Evolutionary conservation across 2,113 vertebrate species (phyloP).

Genomic region (Chloropsis cyanopogon): DNA sequence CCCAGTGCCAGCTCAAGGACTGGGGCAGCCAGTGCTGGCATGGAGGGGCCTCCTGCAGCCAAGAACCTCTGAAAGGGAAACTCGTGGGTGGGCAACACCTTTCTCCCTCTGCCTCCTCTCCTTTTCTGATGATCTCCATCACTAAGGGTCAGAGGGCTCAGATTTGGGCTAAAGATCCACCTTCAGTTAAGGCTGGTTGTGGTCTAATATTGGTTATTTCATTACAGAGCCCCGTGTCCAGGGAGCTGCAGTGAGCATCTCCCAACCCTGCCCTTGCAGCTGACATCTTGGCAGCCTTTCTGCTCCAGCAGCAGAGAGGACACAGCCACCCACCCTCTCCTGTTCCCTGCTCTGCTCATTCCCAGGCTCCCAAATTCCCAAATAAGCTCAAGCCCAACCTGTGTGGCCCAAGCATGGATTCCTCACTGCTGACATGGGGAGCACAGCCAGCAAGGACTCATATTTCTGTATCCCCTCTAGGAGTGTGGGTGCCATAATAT

Average conservation of each 20-base stretch:
- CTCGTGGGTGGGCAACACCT: rapidly evolving
- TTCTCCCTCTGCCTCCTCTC: neutral
- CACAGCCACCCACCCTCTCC: neutral
- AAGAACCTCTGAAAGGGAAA: neutral
- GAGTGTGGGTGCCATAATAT: neutral
- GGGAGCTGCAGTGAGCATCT: neutral
- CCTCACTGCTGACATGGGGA: rapidly evolving
- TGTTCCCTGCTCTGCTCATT: neutral
- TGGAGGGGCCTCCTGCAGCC: neutral
- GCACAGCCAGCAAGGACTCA: rapidly evolving
- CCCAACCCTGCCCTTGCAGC: neutral
- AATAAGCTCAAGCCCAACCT: neutral
- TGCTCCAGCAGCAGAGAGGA: neutral
- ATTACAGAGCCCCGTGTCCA: neutral
- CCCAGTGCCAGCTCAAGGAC: neutral
- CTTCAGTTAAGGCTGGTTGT: neutral
- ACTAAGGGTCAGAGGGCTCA: neutral
- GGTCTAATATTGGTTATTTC: neutral
- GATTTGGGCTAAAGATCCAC: neutral
- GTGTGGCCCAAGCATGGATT: neutral
- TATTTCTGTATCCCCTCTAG: rapidly evolving
- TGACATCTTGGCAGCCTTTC: too few relatives aligned
- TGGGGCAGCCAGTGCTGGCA: rapidly evolving
- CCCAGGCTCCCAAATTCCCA: neutral
- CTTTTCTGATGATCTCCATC: neutral